Base-by-base conservation (phyloP, 2,888 invertebrate species). In the Panopea generosa region DNA sequence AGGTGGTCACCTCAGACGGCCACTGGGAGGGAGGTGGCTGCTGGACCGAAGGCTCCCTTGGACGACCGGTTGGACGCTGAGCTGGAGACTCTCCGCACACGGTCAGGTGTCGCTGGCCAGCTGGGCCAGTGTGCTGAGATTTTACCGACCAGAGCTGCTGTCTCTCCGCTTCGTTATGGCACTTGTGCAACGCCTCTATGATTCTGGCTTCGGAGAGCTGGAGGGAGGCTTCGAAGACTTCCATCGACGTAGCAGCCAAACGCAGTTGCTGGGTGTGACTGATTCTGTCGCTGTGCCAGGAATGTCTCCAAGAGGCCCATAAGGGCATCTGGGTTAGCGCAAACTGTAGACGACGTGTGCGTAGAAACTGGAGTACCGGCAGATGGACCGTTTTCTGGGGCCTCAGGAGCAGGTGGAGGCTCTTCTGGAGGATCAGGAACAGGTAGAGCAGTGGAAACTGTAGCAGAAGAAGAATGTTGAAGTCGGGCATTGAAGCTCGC, bases 131-230 rank as follows among this genome's bases (percentile, higher is more conserved):
- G 29, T 56, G 70, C 45, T 62, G 56, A 49, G 49, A n/a, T 56
- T 70, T 2, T 49, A 56, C 62, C 24, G 56, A 29, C 33, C 50
- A 55, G 38, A 70, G 38, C 56, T 70, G 70, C 26, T 62, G 62
- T 56, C 33, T n/a, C n/a, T 70, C 62, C 38, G 62, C 70, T 52
- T 62, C 62, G 62, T 62, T 70, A n/a, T n/a, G n/a, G n/a, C n/a
- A n/a, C n/a, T n/a, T n/a, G n/a, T n/a, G n/a, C n/a, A n/a, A n/a
- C n/a, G 55, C 56, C 62, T 45, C 47, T 24, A 70, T 63, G 43
- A 62, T 70, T 56, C 56, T 63, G 56, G 33, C 18, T 70, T 62
- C 62, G 47, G 56, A 56, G 62, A 22, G 62, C 55, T 49, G 70
- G 62, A 24, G 62, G 62, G 45, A 62, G 47, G 29, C 47, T n/a